Conservation (phyloP, 2,888 invertebrate species). For the Sialis fuliginosa region DNA sequence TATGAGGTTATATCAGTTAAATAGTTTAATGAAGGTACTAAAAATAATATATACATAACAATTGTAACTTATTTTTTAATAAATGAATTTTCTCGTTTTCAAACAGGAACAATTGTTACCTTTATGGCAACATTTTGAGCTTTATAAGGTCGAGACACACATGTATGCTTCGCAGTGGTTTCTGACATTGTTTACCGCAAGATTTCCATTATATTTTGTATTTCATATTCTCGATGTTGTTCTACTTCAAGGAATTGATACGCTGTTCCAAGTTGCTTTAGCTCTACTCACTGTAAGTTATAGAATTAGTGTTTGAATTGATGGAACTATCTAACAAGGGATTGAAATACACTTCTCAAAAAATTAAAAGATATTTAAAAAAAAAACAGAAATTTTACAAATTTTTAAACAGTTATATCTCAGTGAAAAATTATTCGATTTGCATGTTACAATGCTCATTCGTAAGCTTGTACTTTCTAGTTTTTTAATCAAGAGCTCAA, state of each 20-base stretch:
- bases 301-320: background rate
- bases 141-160: conserved; percentile 80
- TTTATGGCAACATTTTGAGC: conserved; percentile 63
- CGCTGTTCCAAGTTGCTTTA: conserved; percentile 89
- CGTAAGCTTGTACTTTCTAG: too few species aligned
- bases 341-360: background rate
- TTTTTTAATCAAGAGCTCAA: too few species aligned
- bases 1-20: conserved; percentile 85
- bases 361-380: too few species aligned
- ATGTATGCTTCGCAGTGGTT: conserved; percentile 99
- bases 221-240: conserved; percentile 97
- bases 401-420: too few species aligned
- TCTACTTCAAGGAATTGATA: conserved; percentile 83
- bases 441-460: too few species aligned
- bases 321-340: too few species aligned
- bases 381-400: too few species aligned
- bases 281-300: conserved; percentile 67
- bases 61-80: background rate
- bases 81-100: background rate
- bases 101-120: conserved; percentile 62
- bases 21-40: conserved; percentile 71
- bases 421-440: too few species aligned
- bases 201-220: conserved; percentile 91
- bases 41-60: background rate
- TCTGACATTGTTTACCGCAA: conserved; percentile 95